Evolutionary conservation across 2,797 vertebrate genomes (phyloP), one percentile per base, ranked within the genome.

Genomic region (Spheniscus humboldti): DNA sequence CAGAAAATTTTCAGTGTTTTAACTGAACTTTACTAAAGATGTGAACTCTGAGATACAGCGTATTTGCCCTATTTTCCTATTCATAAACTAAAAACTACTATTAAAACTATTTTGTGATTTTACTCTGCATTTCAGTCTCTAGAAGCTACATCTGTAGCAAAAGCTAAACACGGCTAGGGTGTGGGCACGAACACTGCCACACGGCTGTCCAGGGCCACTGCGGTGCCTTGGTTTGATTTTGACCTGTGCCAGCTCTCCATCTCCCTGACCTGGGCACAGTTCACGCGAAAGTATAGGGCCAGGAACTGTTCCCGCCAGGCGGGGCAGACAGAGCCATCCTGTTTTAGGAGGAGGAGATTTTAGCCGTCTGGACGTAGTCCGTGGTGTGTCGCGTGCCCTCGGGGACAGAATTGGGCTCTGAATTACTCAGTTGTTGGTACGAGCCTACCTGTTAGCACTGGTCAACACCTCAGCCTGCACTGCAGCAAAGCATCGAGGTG

Each of bases 11-110:
- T 33, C 19, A 12, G 15, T 55, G 18, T 18, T 23, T 77, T 57
- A 45, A 16, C 2, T 41, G 39, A 47, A 41, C 45, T 27, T 27
- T 1, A 56, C 11, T 39, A 60, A 57, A 31, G 7, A 14, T 56
- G 9, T 25, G 19, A n/a, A 1, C 20, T 59, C 57, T 19, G 37
- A 80, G 23, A 33, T 6, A 5, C 1, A 0, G 3, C 25, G 7
- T 39, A 14, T 75, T 56, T 66, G n/a, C 50, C 45, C 56, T 37
- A 2, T 52, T 73, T 82, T 30, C 27, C 41, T 56, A 6, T 63
- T 67, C 23, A 12, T 45, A 45, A 60, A 52, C 12, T 39, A 33
- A 75, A 48, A 71, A 13, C 52, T 18, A 3, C 30, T 37, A 5
- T 25, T 81, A 28, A 55, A 84, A 24, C 7, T 16, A 6, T n/a